Percentiles rank a stretch among this genome's conserved stretches.
Evolutionary conservation across 2,888 invertebrate genomes (phyloP).

Genomic region (Pilophorus perplexus): DNA sequence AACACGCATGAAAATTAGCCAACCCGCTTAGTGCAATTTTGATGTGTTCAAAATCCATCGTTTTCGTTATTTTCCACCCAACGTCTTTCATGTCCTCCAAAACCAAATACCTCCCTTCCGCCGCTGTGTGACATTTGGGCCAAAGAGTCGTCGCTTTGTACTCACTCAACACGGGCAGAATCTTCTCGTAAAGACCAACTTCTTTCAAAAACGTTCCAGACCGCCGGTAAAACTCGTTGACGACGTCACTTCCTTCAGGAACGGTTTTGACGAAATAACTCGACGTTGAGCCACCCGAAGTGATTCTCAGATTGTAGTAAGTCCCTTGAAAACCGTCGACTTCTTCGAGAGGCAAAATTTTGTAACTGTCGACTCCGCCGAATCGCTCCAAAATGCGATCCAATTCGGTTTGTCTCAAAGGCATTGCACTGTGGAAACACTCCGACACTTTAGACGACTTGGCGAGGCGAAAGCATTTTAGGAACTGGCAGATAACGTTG

Average conservation of each 20-base stretch:
- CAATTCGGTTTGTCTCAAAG: background rate
- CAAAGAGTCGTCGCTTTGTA: slow-evolving; percentile 21
- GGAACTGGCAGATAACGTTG: too few relatives aligned
- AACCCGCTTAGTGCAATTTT: background rate
- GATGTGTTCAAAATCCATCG: slow-evolving; percentile 17
- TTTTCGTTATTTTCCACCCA: slow-evolving; percentile 10
- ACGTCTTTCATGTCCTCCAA: slow-evolving; percentile 27
- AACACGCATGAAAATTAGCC: slow-evolving; percentile 38
- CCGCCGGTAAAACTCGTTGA: slow-evolving; percentile 22
- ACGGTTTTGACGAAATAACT: slow-evolving; percentile 40
- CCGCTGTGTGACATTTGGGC: slow-evolving; percentile 3
- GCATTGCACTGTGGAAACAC: too few relatives aligned
- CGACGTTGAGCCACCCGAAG: background rate
- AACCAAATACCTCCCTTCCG: slow-evolving; percentile 28
- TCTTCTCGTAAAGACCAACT: slow-evolving; percentile 8
- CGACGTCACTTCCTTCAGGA: slow-evolving; percentile 8
- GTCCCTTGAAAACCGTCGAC: slow-evolving; percentile 12
- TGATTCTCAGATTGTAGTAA: background rate
- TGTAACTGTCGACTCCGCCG: background rate
- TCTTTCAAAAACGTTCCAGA: slow-evolving; percentile 36
- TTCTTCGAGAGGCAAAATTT: background rate
- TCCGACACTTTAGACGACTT: too few relatives aligned
- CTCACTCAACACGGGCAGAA: too few relatives aligned
- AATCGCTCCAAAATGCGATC: background rate
- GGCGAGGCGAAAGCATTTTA: too few relatives aligned